Evolutionary conservation across 2,113 vertebrate genomes (phyloP).

Genomic region (Pelusios castaneus): DNA sequence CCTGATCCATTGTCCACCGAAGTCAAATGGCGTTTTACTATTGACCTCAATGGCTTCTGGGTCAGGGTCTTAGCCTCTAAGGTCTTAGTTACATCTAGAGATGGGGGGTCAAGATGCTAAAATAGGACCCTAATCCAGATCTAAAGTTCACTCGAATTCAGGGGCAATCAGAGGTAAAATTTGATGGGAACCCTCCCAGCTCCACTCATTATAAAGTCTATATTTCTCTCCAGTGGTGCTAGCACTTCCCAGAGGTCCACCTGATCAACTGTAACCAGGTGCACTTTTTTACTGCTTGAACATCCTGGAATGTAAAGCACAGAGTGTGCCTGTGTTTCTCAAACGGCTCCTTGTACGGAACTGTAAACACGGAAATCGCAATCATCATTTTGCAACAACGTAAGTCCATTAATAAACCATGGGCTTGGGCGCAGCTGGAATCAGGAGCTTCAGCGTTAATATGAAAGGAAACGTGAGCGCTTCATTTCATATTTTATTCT

Average conservation of each 20-base stretch:
- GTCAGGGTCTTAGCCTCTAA: neutral
- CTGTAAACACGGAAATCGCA: neutral
- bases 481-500: conserved; percentile 48
- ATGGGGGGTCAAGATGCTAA: neutral
- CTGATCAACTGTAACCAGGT: neutral
- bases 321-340: neutral
- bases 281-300: conserved; percentile 21
- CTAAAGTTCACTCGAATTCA: conserved; percentile 35
- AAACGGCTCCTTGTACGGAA: conserved; percentile 3
- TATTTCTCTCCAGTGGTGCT: conserved; percentile 33
- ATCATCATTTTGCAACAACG: conserved; percentile 21
- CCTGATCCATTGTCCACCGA: neutral
- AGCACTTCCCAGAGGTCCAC: conserved; percentile 34
- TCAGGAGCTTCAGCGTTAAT: neutral
- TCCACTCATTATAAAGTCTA: conserved; percentile 21
- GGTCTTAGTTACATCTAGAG: conserved; percentile 18
- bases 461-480: neutral
- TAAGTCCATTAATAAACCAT: conserved; percentile 37
- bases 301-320: conserved; percentile 26
- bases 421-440: neutral
- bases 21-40: neutral
- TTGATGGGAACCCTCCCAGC: neutral
- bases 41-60: conserved; percentile 34
- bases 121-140: conserved; percentile 25
- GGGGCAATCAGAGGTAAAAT: conserved; percentile 22